Conservation (phyloP, 2,113 vertebrate genomes). For the Bujurquina vittata region DNA sequence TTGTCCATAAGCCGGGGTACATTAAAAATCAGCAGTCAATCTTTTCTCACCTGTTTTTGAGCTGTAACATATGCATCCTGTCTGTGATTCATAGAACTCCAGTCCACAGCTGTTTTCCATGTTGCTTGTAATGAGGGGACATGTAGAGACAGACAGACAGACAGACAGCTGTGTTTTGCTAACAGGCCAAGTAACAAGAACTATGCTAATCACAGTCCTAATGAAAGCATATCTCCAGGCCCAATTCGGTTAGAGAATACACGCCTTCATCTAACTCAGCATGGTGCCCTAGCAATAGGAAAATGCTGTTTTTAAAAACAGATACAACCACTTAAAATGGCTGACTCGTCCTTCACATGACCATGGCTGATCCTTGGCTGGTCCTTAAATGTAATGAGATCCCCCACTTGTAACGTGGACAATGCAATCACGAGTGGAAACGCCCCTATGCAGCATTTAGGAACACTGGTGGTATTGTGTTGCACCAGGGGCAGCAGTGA, state of each 20-base stretch:
- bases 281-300: conserved; percentile 56
- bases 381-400: too few relatives aligned
- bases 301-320: conserved; percentile 77
- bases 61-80: conserved; percentile 42
- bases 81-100: conserved; percentile 27
- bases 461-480: too few relatives aligned
- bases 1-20: conserved; percentile 18
- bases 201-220: conserved; percentile 80
- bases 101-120: conserved; percentile 50
- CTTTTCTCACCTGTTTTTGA: conserved; percentile 34
- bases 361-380: too few relatives aligned
- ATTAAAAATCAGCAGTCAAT: conserved; percentile 21
- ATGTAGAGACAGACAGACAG: conserved; percentile 60
- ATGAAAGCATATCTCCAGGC: conserved; percentile 78
- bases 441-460: too few relatives aligned
- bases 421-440: too few relatives aligned
- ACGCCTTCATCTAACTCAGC: conserved; percentile 79
- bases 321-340: background rate
- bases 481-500: too few relatives aligned
- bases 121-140: conserved; percentile 68
- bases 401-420: too few relatives aligned
- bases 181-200: conserved; percentile 75
- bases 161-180: conserved; percentile 59
- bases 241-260: conserved; percentile 71
- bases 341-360: too few relatives aligned